Conservation (phyloP, 2,888 invertebrate genomes). For the Agrochola lychnidis region DNA sequence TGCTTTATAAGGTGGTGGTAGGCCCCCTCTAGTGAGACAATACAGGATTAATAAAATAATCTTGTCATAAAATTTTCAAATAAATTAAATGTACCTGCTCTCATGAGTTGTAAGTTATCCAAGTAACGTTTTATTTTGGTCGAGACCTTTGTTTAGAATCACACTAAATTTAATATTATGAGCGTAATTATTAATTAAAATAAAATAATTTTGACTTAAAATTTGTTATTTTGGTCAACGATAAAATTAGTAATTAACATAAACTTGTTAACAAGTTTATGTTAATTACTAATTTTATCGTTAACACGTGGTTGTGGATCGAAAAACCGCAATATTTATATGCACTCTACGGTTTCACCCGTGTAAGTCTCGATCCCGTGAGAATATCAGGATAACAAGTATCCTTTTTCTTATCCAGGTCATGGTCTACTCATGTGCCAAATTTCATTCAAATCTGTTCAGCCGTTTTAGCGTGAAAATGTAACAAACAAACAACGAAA, state of each 20-base stretch:
- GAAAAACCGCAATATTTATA: constrained; percentile 23
- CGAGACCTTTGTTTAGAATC: not conserved
- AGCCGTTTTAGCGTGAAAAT: too few species aligned
- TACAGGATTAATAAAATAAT: not conserved
- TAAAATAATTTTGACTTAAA: not conserved
- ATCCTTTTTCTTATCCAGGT: too few species aligned
- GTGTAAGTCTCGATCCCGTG: too few species aligned
- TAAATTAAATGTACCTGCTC: not conserved
- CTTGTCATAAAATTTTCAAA: not conserved
- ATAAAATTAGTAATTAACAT: constrained; percentile 10
- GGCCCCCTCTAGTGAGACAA: not conserved
- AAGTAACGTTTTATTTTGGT: not conserved
- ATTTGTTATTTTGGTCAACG: constrained; percentile 28
- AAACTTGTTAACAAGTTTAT: not conserved
- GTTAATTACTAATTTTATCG: too few species aligned
- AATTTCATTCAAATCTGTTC: too few species aligned
- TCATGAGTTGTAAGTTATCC: not conserved
- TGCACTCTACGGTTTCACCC: too few species aligned
- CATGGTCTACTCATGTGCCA: too few species aligned
- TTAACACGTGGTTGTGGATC: too few species aligned
- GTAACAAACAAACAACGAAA: too few species aligned
- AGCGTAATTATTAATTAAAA: constrained; percentile 7
- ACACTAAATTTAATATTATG: not conserved
- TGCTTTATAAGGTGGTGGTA: too few species aligned
- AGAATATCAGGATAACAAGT: too few species aligned